Base-by-base conservation (phyloP, 35 echinoderm and acorn worm species). In the Patiria miniata region DNA sequence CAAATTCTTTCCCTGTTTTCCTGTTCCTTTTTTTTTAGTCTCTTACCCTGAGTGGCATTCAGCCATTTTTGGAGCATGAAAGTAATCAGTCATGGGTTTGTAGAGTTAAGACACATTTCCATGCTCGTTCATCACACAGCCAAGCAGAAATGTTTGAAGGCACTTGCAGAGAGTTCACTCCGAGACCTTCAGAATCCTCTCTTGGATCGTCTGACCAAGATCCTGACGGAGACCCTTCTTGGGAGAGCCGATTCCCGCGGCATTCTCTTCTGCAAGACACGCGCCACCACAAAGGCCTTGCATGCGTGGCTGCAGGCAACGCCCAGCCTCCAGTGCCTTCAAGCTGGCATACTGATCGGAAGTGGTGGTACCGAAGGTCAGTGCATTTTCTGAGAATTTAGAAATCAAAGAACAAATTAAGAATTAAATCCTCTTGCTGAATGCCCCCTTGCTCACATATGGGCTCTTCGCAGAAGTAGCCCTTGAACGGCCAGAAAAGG, bases 211-310 rank as follows among this genome's bases (percentile, higher is more conserved):
- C 73, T 93, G 36, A 81, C 68, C 18, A 39, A 47, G 19, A 52
- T 88, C 18, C 79, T 93, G 33, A 4, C 16, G 2, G 39, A 79
- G 32, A 77, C 87, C 37, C 84, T 80, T 28, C 9, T 36, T 12
- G 76, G n/a, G 68, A 84, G 84, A 22, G 23, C 69, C 21, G 65
- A 73, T 34, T 83, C 86, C 0, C 68, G 80, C 7, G 91, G 83
- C 1, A 93, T 93, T 26, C 78, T 93, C 14, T 89, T 93, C 86
- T 83, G 86, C 18, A 93, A 88, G 19, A 93, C 91, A 23, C 83
- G 86, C 60, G 52, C 52, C 19, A 89, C 91, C 1, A 84, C 86
- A 18, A 38, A 81, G 53, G 86, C 86, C 18, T 50, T 93, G 18
- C 73, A 79, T 15, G 52, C 80, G 6, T 93, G 91, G 91, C 88